Evolutionary conservation across 2,113 vertebrate genomes (phyloP), one percentile per base, ranked within the genome.

Genomic region (Kryptolebias marmoratus): DNA sequence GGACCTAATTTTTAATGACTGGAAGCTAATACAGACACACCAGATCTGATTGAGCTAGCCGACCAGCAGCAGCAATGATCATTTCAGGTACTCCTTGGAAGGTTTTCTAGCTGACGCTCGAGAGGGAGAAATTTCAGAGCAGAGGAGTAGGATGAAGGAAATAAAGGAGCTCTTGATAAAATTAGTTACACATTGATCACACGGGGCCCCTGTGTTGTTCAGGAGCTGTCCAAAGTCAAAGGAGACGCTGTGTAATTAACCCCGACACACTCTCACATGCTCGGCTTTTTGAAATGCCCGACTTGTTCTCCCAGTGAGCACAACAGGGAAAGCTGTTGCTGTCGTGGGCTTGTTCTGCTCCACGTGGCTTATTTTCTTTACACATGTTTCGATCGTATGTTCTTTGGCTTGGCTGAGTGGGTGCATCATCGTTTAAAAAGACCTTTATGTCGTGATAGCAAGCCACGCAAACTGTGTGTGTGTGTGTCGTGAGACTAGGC

Each of bases 211-310:
- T 39, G 62, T 63, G 75, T 66, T 72, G 22, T 54, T 73, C 71
- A 64, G 58, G 64, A 78, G 71, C 44, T 47, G 52, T 79, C 48
- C 64, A 83, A 42, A 79, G 77, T 77, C 28, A 69, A 71, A 72
- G n/a, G 39, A 68, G 11, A 44, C 44, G 30, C 84, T 73, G 71
- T 78, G 52, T 64, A 75, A 73, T 71, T 11, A 30, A 30, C 44
- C 53, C 22, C 39, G 67, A 52, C 42, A 0, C 50, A 16, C 64
- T 72, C 31, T 52, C 76, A 77, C 61, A 59, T 77, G 65, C 66
- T 68, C 44, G 32, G 28, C 59, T 39, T 79, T 53, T 47, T 42
- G 9, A 42, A 42, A 42, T 10, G 39, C 39, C 39, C 10, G 8
- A 42, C 5, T 36, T 36, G 32, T 36, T 77, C 36, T 42, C 13